Conservation (phyloP, 2,797 vertebrate species). For the Siniperca undulata region DNA sequence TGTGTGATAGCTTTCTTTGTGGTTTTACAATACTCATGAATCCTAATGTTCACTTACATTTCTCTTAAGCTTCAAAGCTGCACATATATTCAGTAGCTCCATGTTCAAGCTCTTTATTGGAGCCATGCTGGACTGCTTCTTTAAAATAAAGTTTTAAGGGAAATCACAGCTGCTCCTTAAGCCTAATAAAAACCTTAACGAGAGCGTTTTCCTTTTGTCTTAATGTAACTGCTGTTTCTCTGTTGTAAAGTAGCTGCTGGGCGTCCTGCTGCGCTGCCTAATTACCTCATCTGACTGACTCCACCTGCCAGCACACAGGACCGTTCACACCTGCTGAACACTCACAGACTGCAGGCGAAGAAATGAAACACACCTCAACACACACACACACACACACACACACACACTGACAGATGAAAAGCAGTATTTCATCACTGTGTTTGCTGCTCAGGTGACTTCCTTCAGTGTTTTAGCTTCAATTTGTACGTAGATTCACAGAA, state of each 20-base stretch:
- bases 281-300: conserved; percentile 8
- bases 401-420: not conserved
- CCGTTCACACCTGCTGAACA: conserved; percentile 5
- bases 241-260: not conserved
- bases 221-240: not conserved
- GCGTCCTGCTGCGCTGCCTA: conserved; percentile 8
- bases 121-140: not conserved
- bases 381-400: not conserved
- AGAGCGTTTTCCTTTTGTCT: not conserved
- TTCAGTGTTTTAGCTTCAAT: not conserved
- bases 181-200: not conserved
- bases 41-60: not conserved
- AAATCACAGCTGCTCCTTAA: conserved; percentile 1
- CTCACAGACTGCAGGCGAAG: not conserved
- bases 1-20: not conserved
- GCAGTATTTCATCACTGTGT: not conserved
- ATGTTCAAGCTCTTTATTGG: not conserved
- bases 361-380: not conserved
- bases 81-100: not conserved
- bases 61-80: not conserved
- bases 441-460: not conserved
- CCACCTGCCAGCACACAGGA: not conserved
- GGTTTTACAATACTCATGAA: not conserved
- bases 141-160: too few relatives aligned
- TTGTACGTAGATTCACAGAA: too few relatives aligned